A percentile compares a stretch with the other conserved stretches of the same genome.
Evolutionary conservation across 2,113 vertebrate genomes (phyloP).

Genomic region (Labeo catla): DNA sequence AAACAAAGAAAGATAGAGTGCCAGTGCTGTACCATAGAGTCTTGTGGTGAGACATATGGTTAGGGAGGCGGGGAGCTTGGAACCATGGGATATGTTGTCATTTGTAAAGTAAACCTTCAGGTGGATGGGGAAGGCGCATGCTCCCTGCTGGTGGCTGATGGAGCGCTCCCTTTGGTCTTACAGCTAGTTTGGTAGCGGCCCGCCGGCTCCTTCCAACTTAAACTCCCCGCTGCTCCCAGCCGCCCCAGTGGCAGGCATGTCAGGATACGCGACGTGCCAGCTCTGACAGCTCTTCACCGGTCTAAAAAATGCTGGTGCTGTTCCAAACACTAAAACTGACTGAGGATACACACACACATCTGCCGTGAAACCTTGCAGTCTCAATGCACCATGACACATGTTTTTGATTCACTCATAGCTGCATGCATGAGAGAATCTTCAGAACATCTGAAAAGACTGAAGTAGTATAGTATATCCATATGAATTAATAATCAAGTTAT

Average conservation of each 20-base stretch:
- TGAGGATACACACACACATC: slow-evolving; percentile 11
- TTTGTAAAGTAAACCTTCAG: slow-evolving; percentile 45
- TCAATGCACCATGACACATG: slow-evolving; percentile 27
- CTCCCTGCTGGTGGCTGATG: slow-evolving; percentile 11
- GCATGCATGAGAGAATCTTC: slow-evolving; percentile 24
- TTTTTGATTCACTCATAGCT: slow-evolving; percentile 44
- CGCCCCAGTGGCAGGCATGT: slow-evolving; percentile 32
- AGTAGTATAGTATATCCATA: background rate
- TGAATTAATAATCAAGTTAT: background rate
- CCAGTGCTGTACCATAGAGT: slow-evolving; percentile 1
- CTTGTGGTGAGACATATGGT: slow-evolving; percentile 36
- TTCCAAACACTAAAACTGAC: slow-evolving; percentile 25
- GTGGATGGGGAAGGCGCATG: background rate
- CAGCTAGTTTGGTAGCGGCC: background rate
- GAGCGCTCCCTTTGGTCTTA: background rate
- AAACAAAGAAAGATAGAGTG: background rate
- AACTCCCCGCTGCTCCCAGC: background rate
- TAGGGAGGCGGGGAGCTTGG: background rate
- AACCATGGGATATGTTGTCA: slow-evolving; percentile 38
- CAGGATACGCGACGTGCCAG: background rate
- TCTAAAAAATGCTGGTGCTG: slow-evolving; percentile 16
- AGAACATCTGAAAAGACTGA: background rate
- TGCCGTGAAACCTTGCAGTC: slow-evolving; percentile 32
- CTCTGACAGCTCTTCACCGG: slow-evolving; percentile 26
- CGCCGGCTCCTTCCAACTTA: slow-evolving; percentile 4